phyloP scores from a whole-genome alignment of 2,797 vertebrate genomes.

The Darevskia nairensis region DNA sequence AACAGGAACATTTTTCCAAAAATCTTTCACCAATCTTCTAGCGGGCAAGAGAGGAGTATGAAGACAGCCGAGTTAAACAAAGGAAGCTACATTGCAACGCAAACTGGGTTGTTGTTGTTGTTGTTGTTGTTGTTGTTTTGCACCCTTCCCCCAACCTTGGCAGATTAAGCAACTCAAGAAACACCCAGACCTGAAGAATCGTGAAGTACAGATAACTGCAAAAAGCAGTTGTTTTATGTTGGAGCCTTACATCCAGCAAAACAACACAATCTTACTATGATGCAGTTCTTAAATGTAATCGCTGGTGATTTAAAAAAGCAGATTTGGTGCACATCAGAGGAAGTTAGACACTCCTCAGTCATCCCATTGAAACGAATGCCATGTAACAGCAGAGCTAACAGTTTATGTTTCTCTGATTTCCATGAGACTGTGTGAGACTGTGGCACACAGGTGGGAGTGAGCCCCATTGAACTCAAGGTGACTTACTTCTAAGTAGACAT shows the following conservation, averaged over 20 bases:
- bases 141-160: not conserved
- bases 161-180: slow-evolving; percentile 38
- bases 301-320: slow-evolving; percentile 4
- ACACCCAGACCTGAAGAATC: not conserved
- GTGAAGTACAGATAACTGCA: slow-evolving; percentile 37
- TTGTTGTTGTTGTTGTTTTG: too few species aligned
- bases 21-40: slow-evolving; percentile 46
- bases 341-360: not conserved
- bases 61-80: slow-evolving; percentile 40
- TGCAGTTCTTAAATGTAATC: slow-evolving; percentile 28
- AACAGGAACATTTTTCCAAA: slow-evolving; percentile 58
- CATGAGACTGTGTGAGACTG: not conserved
- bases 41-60: slow-evolving; percentile 28
- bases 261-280: slow-evolving; percentile 17
- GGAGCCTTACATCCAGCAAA: slow-evolving; percentile 23
- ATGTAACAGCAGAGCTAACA: not conserved
- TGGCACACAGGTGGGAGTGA: not conserved
- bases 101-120: not conserved
- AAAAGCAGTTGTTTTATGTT: slow-evolving; percentile 2
- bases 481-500: too few species aligned
- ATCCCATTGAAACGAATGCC: slow-evolving; percentile 23
- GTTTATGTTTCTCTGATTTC: not conserved
- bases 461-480: not conserved
- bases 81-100: slow-evolving; percentile 35
- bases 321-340: not conserved